Percentiles rank a stretch among this genome's conserved stretches.
Conservation (phyloP, 2,797 vertebrate species). For the Hemitrygon akajei region DNA sequence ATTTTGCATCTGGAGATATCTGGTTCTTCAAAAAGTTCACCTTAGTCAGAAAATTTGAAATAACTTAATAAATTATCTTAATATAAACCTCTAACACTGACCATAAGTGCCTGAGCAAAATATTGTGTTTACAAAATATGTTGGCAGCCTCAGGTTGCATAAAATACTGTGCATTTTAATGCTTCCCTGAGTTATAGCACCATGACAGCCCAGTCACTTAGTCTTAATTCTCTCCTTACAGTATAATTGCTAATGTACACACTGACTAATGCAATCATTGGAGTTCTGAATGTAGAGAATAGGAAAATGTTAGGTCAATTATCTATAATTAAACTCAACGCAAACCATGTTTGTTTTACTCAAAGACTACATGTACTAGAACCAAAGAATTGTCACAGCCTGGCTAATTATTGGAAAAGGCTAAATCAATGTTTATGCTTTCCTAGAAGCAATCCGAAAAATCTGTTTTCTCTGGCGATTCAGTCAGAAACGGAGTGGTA, state of each 20-base stretch:
- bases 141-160: conserved; percentile 27
- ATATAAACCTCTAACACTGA: conserved; percentile 21
- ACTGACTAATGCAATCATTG: not conserved
- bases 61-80: not conserved
- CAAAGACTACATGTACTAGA: not conserved
- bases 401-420: not conserved
- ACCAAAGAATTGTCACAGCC: not conserved
- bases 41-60: not conserved
- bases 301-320: not conserved
- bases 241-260: not conserved
- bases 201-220: not conserved
- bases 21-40: not conserved
- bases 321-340: not conserved
- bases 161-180: not conserved
- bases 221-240: not conserved
- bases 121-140: not conserved
- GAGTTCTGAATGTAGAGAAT: too few species aligned
- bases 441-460: not conserved
- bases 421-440: not conserved
- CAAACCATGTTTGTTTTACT: not conserved
- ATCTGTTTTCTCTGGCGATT: too few species aligned
- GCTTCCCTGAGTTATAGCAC: conserved; percentile 27
- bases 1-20: too few species aligned
- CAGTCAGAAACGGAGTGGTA: not conserved
- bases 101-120: conserved; percentile 12